Conservation (phyloP, 2,888 invertebrate species). For the Sminthurinus aureus region DNA sequence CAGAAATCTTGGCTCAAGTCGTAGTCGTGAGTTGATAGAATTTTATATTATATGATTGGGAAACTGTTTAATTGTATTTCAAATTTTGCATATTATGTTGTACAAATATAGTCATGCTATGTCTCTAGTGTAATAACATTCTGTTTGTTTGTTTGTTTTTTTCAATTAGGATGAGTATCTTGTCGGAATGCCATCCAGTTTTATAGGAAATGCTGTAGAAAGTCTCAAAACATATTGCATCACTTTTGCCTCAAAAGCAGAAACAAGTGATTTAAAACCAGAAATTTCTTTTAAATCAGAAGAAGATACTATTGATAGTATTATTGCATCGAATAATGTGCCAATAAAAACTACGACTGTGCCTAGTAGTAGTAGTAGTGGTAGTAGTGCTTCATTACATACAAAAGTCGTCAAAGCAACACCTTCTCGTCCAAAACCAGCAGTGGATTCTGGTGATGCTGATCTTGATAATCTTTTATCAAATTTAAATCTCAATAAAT, state of each 20-base stretch:
- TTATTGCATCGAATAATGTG: neutral
- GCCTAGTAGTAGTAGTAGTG: neutral
- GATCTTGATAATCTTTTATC: slow-evolving; percentile 8
- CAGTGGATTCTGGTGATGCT: slow-evolving; percentile 20
- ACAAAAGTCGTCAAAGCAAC: neutral
- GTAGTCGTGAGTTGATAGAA: slow-evolving; percentile 46
- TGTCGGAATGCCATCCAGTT: slow-evolving; percentile 47
- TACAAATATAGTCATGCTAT: too few relatives aligned
- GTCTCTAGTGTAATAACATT: too few relatives aligned
- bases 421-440: neutral
- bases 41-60: neutral
- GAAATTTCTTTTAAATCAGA: slow-evolving; percentile 10
- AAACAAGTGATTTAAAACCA: neutral
- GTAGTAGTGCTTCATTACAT: neutral
- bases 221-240: slow-evolving; percentile 38
- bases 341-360: neutral
- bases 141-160: neutral
- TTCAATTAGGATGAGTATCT: slow-evolving; percentile 47
- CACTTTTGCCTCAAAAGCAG: slow-evolving; percentile 5
- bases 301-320: neutral
- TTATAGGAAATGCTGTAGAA: slow-evolving; percentile 24
- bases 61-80: neutral
- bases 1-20: slow-evolving; percentile 48
- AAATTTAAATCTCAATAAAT: neutral
- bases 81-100: too few relatives aligned